phyloP scores from a whole-genome alignment of 2,113 vertebrate genomes.

The Brachypodius melanocephalos region DNA sequence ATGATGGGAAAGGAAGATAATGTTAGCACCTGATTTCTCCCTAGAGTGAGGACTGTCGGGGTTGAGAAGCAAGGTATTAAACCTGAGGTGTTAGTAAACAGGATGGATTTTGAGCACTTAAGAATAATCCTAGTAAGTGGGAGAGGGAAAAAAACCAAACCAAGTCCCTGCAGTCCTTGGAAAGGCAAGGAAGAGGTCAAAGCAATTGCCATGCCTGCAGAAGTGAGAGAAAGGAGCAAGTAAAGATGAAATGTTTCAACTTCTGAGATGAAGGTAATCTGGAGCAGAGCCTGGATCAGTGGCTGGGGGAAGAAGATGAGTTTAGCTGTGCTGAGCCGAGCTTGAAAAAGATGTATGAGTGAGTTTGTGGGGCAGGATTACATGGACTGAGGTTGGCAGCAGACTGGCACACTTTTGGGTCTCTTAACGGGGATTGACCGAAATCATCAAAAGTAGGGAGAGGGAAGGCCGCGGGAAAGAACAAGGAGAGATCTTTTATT shows the following conservation, averaged over 20 bases:
- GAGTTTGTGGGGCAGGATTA: not conserved
- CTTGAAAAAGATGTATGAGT: not conserved
- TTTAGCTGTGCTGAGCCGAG: not conserved
- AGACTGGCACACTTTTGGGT: not conserved
- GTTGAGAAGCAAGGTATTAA: not conserved
- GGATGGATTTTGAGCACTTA: not conserved
- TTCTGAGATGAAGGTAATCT: not conserved
- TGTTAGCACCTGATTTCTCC: not conserved
- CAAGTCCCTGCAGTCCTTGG: not conserved
- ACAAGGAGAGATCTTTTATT: not conserved
- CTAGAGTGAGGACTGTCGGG: accelerated
- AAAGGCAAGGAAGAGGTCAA: not conserved
- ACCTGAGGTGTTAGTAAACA: not conserved
- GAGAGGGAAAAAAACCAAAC: not conserved
- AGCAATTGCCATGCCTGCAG: not conserved
- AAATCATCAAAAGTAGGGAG: not conserved
- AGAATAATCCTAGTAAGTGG: not conserved
- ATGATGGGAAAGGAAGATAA: not conserved
- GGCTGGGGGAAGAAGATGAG: not conserved
- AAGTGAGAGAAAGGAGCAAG: not conserved
- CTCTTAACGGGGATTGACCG: not conserved
- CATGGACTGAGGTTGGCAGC: not conserved
- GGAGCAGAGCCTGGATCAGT: not conserved
- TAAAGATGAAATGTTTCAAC: not conserved
- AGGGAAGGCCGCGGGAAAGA: not conserved